Evolutionary conservation across 2,113 vertebrate genomes (phyloP).

Genomic region (Excalfactoria chinensis): DNA sequence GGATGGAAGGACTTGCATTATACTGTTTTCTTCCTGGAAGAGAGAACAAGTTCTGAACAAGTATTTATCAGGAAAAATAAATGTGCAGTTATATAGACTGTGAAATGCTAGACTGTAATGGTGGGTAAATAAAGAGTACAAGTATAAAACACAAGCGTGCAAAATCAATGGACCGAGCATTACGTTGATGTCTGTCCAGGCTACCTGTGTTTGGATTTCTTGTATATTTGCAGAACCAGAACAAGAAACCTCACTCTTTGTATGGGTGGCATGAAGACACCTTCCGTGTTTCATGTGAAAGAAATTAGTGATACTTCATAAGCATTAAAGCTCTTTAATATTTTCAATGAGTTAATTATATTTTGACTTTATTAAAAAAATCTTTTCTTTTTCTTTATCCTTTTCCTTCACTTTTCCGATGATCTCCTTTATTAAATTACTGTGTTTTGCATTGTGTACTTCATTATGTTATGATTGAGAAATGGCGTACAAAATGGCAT

Average conservation of each 20-base stretch:
- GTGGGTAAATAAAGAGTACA: not conserved
- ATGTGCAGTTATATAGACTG: not conserved
- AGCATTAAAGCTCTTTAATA: not conserved
- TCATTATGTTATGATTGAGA: constrained; percentile 5
- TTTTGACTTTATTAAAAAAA: not conserved
- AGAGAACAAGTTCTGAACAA: constrained; percentile 23
- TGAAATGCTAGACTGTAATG: constrained; percentile 18
- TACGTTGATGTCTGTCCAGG: not conserved
- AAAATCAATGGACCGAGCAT: not conserved
- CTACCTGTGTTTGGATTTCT: not conserved
- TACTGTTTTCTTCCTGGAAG: constrained; percentile 58
- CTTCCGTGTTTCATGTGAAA: not conserved
- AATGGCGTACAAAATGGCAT: not conserved
- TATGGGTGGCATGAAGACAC: not conserved
- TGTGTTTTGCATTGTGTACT: not conserved
- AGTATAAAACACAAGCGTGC: not conserved
- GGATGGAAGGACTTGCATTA: constrained; percentile 45
- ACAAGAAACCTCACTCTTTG: not conserved
- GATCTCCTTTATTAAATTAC: not conserved
- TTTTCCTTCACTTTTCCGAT: not conserved
- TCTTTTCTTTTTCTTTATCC: not conserved
- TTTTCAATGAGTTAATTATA: not conserved
- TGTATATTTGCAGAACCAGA: not conserved
- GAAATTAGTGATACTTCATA: not conserved
- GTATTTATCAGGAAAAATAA: not conserved